phyloP scores from a whole-genome alignment of 2,888 invertebrate genomes.

The Agriopis leucophaearia region DNA sequence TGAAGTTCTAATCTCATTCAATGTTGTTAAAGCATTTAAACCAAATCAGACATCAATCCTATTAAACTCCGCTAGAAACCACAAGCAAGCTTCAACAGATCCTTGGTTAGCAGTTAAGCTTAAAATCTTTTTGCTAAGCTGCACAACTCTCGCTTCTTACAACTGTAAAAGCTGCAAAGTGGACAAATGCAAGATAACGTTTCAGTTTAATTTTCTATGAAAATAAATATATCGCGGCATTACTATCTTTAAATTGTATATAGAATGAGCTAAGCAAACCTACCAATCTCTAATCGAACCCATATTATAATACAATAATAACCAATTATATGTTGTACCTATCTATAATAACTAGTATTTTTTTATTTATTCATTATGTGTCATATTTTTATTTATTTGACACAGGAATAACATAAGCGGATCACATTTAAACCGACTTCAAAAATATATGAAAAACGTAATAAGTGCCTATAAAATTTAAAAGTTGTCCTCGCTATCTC shows the following conservation, averaged over 20 bases:
- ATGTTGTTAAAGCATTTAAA: background rate
- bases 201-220: conserved; percentile 1
- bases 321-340: too few species aligned
- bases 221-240: background rate
- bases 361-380: too few species aligned
- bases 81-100: conserved; percentile 32
- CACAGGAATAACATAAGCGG: too few species aligned
- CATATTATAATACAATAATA: too few species aligned
- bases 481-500: too few species aligned
- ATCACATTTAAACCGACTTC: too few species aligned
- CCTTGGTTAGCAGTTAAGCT: conserved; percentile 27
- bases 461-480: too few species aligned
- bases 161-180: conserved; percentile 6
- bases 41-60: conserved; percentile 34
- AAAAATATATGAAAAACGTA: too few species aligned
- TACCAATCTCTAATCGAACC: too few species aligned
- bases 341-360: too few species aligned
- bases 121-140: conserved; percentile 28
- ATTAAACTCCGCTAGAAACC: conserved; percentile 32
- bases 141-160: background rate
- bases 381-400: too few species aligned
- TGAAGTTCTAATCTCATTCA: background rate
- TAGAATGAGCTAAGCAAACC: too few species aligned
- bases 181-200: conserved; percentile 4
- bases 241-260: background rate